phyloP scores from a whole-genome alignment of 2,888 invertebrate genomes.

The Dryobotodes eremita region DNA sequence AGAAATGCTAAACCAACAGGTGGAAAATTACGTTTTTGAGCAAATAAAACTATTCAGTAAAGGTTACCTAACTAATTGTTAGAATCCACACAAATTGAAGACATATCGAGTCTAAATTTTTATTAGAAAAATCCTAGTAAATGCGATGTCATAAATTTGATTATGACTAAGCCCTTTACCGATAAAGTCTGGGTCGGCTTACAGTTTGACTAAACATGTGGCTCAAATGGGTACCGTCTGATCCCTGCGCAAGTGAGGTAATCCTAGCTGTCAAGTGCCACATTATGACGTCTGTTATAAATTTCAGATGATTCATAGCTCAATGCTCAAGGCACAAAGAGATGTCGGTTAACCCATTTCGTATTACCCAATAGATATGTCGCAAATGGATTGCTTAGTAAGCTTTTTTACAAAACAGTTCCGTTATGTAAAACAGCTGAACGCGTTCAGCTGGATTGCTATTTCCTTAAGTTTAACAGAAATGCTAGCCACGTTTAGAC shows the following conservation, averaged over 20 bases:
- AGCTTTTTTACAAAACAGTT: no score
- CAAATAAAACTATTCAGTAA: not conserved
- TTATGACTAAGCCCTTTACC: not conserved
- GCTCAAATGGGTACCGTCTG: conserved; percentile 1
- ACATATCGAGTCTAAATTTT: not conserved
- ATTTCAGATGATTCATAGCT: conserved; percentile 3
- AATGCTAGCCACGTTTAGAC: no score
- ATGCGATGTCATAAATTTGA: conserved; percentile 18
- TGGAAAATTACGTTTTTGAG: not conserved
- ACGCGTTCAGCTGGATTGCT: no score
- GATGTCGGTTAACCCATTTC: not conserved
- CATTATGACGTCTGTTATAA: conserved; percentile 17
- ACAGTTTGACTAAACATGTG: conserved; percentile 8
- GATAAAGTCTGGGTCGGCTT: conserved; percentile 11
- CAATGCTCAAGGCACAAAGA: not conserved
- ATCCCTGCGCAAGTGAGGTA: conserved; percentile 22
- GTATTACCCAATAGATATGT: not conserved
- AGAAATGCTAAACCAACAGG: not conserved
- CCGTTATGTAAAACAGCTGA: no score
- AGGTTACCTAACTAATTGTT: not conserved
- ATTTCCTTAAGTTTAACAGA: no score
- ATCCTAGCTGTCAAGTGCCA: conserved; percentile 30
- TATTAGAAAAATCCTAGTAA: conserved; percentile 3
- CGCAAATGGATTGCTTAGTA: no score
- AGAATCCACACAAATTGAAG: conserved; percentile 21